phyloP scores from a whole-genome alignment of 2,113 vertebrate species.

The Polypterus bichir region DNA sequence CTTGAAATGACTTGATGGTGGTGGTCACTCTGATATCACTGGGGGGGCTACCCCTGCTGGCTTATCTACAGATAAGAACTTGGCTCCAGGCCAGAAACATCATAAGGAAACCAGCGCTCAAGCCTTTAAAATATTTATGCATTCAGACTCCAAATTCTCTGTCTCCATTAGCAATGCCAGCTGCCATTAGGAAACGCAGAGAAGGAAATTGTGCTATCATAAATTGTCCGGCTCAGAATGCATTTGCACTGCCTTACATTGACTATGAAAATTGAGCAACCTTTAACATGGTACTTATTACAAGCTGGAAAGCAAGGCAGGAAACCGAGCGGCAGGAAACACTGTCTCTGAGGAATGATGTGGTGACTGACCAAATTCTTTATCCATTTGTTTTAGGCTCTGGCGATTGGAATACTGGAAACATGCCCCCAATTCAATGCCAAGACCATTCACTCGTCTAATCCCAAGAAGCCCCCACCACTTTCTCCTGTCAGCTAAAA shows the following conservation, averaged over 20 bases:
- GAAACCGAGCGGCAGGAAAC: background rate
- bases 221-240: background rate
- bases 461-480: too few species aligned
- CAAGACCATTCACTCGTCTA: too few species aligned
- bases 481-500: too few species aligned
- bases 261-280: background rate
- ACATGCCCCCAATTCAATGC: too few species aligned
- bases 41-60: too few species aligned
- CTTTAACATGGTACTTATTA: background rate
- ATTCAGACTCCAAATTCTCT: constrained; percentile 4
- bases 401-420: too few species aligned
- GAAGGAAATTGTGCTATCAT: constrained; percentile 1
- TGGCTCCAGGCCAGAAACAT: too few species aligned
- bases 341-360: background rate
- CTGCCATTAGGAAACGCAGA: constrained; percentile 9
- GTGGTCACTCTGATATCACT: too few species aligned
- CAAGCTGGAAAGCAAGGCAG: background rate
- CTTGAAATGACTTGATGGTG: too few species aligned
- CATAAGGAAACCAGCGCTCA: too few species aligned
- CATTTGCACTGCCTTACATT: background rate
- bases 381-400: too few species aligned
- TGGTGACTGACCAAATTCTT: background rate
- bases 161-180: background rate
- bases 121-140: constrained; percentile 17
- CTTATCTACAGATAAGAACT: too few species aligned